Evolutionary conservation across 2,797 vertebrate species (phyloP).

Genomic region (Acrocephalus scirpaceus): DNA sequence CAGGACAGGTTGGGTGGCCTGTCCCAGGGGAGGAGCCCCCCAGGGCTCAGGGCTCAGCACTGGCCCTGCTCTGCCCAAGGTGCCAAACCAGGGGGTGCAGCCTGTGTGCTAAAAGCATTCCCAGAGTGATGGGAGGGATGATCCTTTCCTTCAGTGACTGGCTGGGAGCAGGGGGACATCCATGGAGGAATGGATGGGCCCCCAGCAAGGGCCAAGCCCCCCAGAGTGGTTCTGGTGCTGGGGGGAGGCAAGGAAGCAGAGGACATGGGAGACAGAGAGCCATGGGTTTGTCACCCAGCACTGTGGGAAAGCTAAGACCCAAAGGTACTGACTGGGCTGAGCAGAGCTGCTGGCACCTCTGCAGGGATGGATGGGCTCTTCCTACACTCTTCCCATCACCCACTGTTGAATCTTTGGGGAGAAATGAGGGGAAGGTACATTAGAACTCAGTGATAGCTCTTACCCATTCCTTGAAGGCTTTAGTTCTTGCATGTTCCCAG

Average conservation of each 20-base stretch:
- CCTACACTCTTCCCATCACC: not conserved
- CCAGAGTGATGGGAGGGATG: not conserved
- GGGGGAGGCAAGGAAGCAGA: too few relatives aligned
- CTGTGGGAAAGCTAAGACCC: not conserved
- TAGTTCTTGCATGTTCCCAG: not conserved
- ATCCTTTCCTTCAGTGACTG: not conserved
- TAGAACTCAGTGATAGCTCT: not conserved
- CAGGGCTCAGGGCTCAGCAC: not conserved
- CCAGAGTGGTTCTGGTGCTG: not conserved
- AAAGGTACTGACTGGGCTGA: not conserved
- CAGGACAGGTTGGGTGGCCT: rapidly evolving
- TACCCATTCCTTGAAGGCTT: not conserved
- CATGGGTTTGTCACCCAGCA: not conserved
- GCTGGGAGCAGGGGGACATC: not conserved
- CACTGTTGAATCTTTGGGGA: rapidly evolving
- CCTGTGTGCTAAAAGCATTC: rapidly evolving
- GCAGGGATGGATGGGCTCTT: not conserved
- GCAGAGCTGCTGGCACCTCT: not conserved
- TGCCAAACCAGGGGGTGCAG: not conserved
- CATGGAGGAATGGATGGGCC: rapidly evolving
- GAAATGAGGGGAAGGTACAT: not conserved
- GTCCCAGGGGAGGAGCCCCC: not conserved
- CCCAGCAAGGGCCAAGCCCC: not conserved
- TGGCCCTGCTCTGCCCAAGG: not conserved
- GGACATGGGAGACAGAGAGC: not conserved